phyloP scores from a whole-genome alignment of 2,888 invertebrate species.

The Lamellibrachia columna region DNA sequence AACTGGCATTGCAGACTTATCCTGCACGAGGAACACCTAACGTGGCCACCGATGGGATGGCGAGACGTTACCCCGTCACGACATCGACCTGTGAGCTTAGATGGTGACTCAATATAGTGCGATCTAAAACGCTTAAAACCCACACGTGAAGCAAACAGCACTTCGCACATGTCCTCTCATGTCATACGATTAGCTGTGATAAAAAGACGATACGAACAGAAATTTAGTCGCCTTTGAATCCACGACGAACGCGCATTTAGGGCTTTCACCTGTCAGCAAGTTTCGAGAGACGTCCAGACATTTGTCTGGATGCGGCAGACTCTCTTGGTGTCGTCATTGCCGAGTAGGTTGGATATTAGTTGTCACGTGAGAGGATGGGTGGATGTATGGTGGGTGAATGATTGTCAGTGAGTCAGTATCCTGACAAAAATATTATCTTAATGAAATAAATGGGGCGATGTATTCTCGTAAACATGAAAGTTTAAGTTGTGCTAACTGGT shows the following conservation, averaged over 20 bases:
- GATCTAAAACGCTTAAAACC: neutral
- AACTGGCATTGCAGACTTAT: neutral
- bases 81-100: neutral
- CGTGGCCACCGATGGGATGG: neutral
- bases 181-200: too few relatives aligned
- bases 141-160: neutral
- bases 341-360: too few relatives aligned
- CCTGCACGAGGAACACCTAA: neutral
- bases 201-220: neutral
- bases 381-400: too few relatives aligned
- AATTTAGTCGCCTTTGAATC: neutral
- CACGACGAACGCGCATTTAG: neutral
- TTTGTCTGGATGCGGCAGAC: neutral
- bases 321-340: neutral
- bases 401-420: too few relatives aligned
- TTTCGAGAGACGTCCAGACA: neutral
- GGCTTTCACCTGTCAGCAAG: neutral
- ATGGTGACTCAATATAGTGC: neutral
- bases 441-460: too few relatives aligned
- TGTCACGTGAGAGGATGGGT: too few relatives aligned
- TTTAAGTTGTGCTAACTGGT: too few relatives aligned
- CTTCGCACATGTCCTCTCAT: neutral
- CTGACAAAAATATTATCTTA: too few relatives aligned
- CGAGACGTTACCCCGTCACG: neutral
- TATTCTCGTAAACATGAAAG: too few relatives aligned